Percentiles rank a stretch among this genome's conserved stretches.
These are phyloP conservation scores for Grammomys surdaster DNA, from an alignment of 2,113 vertebrate species.

Conservation along the genomic window DNA sequence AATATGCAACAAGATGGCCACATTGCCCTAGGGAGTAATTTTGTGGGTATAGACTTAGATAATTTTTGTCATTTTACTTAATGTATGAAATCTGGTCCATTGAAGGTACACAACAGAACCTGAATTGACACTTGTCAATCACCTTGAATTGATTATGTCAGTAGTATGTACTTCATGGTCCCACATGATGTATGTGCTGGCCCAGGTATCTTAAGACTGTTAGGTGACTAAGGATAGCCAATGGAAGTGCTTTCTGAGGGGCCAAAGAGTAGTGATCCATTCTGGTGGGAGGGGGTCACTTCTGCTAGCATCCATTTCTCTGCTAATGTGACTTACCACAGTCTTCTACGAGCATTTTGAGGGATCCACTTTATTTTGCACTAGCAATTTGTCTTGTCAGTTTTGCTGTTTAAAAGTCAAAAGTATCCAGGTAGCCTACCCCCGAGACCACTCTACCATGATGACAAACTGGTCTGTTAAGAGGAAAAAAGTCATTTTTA, in stretches of 20 bases:
- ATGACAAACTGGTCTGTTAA: slow-evolving; percentile 21
- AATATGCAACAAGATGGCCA: background rate
- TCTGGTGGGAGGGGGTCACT: background rate
- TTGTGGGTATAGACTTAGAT: background rate
- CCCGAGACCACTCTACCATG: background rate
- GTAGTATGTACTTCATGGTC: slow-evolving; percentile 4
- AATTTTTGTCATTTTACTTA: background rate
- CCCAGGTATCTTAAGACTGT: slow-evolving; percentile 17
- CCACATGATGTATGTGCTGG: background rate
- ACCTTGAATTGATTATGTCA: background rate
- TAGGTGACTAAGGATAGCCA: slow-evolving; percentile 9
- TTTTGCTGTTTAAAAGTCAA: slow-evolving; percentile 34
- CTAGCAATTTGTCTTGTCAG: slow-evolving; percentile 3
- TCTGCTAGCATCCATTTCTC: slow-evolving; percentile 18
- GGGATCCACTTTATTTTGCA: background rate
- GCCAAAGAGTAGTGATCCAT: slow-evolving; percentile 1
- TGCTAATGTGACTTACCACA: background rate
- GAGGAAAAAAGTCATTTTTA: background rate
- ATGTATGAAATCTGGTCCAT: background rate
- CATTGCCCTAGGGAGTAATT: background rate
- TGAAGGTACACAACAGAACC: background rate
- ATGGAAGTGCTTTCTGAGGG: background rate
- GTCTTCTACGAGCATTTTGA: slow-evolving; percentile 46
- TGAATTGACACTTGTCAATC: background rate
- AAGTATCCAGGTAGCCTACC: background rate